phyloP scores from a whole-genome alignment of 2,888 invertebrate species.

The Ctenicera cuprea region DNA sequence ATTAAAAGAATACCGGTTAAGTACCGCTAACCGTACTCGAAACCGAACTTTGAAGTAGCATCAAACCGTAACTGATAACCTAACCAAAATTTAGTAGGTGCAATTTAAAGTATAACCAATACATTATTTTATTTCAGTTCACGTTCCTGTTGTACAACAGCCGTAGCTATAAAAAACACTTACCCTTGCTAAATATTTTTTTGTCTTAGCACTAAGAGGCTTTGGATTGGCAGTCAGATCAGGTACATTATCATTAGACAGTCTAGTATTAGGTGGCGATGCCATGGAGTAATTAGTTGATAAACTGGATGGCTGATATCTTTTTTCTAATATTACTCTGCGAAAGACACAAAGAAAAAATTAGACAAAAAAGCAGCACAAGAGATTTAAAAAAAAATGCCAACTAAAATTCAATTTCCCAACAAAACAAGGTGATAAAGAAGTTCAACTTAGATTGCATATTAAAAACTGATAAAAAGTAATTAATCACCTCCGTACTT shows the following conservation, averaged over 20 bases:
- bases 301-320: conserved; percentile 38
- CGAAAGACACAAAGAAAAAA: conserved; percentile 10
- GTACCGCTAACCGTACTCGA: too few species aligned
- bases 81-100: too few species aligned
- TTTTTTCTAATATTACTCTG: conserved; percentile 48
- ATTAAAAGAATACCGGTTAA: too few species aligned
- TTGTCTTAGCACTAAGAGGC: conserved; percentile 42
- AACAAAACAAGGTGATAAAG: too few species aligned
- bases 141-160: too few species aligned
- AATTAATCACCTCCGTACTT: conserved; percentile 5
- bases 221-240: conserved; percentile 45
- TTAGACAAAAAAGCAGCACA: not conserved
- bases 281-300: conserved; percentile 29
- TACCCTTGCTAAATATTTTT: conserved; percentile 49
- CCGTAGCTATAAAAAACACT: too few species aligned
- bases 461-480: not conserved
- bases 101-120: too few species aligned
- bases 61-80: too few species aligned
- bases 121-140: too few species aligned
- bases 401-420: too few species aligned
- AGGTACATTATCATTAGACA: conserved; percentile 46
- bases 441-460: too few species aligned
- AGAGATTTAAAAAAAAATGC: not conserved
- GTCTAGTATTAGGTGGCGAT: conserved; percentile 39
- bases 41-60: too few species aligned